These are phyloP conservation scores for Syndactyla subalaris DNA, from an alignment of 2,797 vertebrate species.

Conservation along the genomic window DNA sequence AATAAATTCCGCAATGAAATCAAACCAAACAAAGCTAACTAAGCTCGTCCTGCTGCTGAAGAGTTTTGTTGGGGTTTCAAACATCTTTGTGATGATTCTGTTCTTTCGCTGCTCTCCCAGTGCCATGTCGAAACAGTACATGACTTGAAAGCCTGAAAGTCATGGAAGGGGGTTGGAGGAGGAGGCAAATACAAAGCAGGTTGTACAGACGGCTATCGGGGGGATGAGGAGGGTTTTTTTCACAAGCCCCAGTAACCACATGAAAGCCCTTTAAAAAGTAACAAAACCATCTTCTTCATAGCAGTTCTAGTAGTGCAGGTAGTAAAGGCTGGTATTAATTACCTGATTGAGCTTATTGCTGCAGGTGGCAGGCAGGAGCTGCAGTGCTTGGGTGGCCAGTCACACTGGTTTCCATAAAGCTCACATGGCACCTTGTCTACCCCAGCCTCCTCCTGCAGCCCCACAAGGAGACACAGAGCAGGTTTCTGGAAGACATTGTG, in stretches of 20 bases:
- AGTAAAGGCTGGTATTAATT: constrained; percentile 58
- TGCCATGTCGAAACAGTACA: background rate
- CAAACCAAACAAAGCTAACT: constrained; percentile 4
- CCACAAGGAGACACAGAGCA: rapidly evolving
- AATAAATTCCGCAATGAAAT: background rate
- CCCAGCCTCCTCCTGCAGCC: background rate
- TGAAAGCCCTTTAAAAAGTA: constrained; percentile 51
- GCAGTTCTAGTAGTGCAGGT: constrained; percentile 12
- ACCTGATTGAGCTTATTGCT: constrained; percentile 28
- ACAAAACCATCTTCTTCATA: background rate
- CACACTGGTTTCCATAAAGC: background rate
- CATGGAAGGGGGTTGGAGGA: background rate
- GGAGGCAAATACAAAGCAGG: constrained; percentile 27
- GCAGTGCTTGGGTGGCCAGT: constrained; percentile 30
- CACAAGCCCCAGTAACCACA: constrained; percentile 16
- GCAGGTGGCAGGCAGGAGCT: constrained; percentile 53
- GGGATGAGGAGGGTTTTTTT: background rate
- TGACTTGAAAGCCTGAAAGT: constrained; percentile 50
- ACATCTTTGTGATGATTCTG: constrained; percentile 30
- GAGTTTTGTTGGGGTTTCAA: constrained; percentile 35
- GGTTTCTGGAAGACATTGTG: background rate
- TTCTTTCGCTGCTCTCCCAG: constrained; percentile 37
- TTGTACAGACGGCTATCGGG: background rate
- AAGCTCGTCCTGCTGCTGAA: background rate
- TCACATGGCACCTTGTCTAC: background rate